phyloP scores from a whole-genome alignment of 1,140 invertebrate species.

The Drosophila persimilis region DNA sequence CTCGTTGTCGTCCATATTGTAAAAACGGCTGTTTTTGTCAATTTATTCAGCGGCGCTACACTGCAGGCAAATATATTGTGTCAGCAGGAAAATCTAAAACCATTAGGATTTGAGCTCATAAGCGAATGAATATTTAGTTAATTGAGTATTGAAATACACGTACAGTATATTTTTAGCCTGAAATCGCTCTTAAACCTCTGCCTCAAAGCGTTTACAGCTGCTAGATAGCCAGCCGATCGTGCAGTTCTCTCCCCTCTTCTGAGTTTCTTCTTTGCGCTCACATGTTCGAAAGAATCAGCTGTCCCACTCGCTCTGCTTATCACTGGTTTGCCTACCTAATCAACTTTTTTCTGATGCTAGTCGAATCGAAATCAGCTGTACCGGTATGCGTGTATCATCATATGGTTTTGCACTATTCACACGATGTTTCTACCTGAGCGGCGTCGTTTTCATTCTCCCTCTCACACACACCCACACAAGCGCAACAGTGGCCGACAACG shows the following conservation, averaged over 20 bases:
- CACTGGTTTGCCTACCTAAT: slow-evolving; percentile 65
- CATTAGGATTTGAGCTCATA: neutral
- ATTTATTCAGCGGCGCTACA: slow-evolving; percentile 48
- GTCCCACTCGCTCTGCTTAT: slow-evolving; percentile 50
- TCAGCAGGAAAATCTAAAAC: slow-evolving; percentile 1
- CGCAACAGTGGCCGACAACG: no score
- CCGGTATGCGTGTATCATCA: slow-evolving; percentile 74
- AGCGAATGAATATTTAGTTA: neutral
- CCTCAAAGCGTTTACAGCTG: slow-evolving; percentile 22
- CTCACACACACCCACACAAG: slow-evolving; percentile 18
- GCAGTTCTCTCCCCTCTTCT: slow-evolving; percentile 5
- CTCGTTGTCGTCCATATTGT: slow-evolving; percentile 55
- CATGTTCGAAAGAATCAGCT: slow-evolving; percentile 60
- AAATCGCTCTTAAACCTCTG: no score
- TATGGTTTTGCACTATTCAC: slow-evolving; percentile 54
- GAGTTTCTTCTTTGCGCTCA: slow-evolving; percentile 25
- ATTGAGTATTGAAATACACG: no score
- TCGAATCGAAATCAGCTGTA: slow-evolving; percentile 76
- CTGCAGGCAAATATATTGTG: slow-evolving; percentile 44
- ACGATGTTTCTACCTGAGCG: slow-evolving; percentile 39
- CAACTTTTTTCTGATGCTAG: slow-evolving; percentile 55
- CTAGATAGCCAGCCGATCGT: slow-evolving; percentile 32
- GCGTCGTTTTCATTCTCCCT: slow-evolving; percentile 3
- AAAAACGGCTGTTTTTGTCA: slow-evolving; percentile 71
- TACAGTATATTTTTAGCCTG: no score